These are phyloP conservation scores for Propithecus coquereli DNA, from an alignment of 2,113 vertebrate species.

Conservation along the genomic window DNA sequence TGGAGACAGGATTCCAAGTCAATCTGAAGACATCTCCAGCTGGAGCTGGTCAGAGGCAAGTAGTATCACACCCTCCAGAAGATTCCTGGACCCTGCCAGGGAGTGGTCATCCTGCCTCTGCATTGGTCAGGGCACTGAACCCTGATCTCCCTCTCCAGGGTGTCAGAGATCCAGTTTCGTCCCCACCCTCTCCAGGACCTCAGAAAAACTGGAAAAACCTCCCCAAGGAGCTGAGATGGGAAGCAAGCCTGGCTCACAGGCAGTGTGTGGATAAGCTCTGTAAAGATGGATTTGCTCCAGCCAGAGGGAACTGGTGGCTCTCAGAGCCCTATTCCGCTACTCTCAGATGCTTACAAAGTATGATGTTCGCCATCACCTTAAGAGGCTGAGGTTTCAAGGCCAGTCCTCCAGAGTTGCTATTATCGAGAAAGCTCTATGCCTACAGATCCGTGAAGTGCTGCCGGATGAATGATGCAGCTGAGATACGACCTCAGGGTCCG, in stretches of 20 bases:
- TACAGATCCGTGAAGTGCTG: background rate
- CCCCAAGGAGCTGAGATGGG: background rate
- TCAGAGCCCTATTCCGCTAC: background rate
- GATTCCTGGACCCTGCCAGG: background rate
- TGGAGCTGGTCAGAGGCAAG: background rate
- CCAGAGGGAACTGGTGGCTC: background rate
- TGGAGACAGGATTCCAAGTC: background rate
- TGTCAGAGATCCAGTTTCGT: background rate
- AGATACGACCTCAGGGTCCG: background rate
- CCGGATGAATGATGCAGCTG: fast-evolving
- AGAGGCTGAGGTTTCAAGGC: background rate
- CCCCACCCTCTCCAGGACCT: background rate
- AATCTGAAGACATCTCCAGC: background rate
- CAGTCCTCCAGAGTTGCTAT: background rate
- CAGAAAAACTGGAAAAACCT: background rate
- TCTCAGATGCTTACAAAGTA: background rate
- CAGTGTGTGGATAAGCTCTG: background rate
- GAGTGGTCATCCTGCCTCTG: background rate
- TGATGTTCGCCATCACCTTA: background rate
- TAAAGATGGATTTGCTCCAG: background rate
- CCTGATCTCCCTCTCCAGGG: background rate
- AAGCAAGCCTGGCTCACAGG: background rate
- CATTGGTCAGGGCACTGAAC: background rate
- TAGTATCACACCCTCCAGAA: background rate
- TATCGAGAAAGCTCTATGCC: background rate